phyloP scores from a whole-genome alignment of 2,113 vertebrate species.

The Periophthalmus modestus region DNA sequence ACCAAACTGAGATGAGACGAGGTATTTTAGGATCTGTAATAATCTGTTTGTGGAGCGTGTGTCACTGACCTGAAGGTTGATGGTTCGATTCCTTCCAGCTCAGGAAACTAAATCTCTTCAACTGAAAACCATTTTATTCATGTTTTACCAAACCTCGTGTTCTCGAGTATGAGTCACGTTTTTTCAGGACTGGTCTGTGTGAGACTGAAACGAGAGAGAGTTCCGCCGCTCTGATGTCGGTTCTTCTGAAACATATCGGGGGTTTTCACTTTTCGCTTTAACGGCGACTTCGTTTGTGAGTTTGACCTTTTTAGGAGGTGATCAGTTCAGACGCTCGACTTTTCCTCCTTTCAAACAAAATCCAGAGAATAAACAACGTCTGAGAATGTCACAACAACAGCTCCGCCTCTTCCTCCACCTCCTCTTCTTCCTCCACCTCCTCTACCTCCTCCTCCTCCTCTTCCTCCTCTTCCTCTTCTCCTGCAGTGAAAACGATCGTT shows the following conservation, averaged over 20 bases:
- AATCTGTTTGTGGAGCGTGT: too few species aligned
- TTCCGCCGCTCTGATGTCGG: conserved; percentile 42
- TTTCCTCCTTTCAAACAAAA: conserved; percentile 21
- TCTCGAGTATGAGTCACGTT: conserved; percentile 3
- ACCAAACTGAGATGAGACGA: too few species aligned
- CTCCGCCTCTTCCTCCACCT: conserved; percentile 27
- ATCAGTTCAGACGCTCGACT: conserved; percentile 47
- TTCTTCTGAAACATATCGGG: conserved; percentile 50
- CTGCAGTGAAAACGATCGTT: conserved; percentile 46
- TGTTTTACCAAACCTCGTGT: not conserved
- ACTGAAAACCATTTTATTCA: not conserved
- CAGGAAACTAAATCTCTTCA: not conserved
- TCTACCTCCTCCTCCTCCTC: too few species aligned
- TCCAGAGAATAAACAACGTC: conserved; percentile 30
- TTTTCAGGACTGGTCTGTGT: too few species aligned
- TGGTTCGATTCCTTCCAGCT: too few species aligned
- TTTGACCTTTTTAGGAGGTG: conserved; percentile 48
- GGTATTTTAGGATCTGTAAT: too few species aligned
- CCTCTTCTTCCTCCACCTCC: conserved; percentile 30
- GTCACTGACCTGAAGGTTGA: too few species aligned
- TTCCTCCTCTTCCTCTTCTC: too few species aligned
- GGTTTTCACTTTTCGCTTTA: conserved; percentile 49
- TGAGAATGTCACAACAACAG: conserved; percentile 50
- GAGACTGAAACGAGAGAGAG: not conserved
- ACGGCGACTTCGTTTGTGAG: conserved; percentile 47